Evolutionary conservation across 2,113 vertebrate species (phyloP).

Genomic region (Lanius collurio): DNA sequence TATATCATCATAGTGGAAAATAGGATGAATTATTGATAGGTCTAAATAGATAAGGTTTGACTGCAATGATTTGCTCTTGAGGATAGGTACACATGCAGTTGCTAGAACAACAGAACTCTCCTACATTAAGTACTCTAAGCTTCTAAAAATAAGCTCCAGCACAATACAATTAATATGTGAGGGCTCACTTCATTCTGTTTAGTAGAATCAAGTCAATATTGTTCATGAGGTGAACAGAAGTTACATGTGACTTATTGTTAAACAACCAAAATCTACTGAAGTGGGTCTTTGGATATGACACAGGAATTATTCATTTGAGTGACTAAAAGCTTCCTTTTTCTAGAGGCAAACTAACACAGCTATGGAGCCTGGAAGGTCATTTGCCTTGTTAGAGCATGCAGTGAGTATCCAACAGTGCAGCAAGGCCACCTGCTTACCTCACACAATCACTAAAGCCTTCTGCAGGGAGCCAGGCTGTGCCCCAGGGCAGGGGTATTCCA

Average conservation of each 20-base stretch:
- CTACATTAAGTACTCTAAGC: background rate
- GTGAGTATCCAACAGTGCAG: background rate
- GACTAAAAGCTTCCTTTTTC: background rate
- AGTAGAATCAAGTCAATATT: background rate
- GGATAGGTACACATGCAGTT: background rate
- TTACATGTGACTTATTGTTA: background rate
- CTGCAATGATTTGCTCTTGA: background rate
- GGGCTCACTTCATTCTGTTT: background rate
- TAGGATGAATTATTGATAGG: background rate
- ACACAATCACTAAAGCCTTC: background rate
- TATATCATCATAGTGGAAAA: background rate
- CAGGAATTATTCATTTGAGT: background rate
- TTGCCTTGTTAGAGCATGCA: accelerated
- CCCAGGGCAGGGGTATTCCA: background rate
- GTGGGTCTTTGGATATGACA: background rate
- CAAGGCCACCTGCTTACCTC: background rate
- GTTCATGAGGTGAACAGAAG: background rate
- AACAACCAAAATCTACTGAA: background rate
- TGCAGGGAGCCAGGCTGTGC: background rate
- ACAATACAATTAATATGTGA: slow-evolving; percentile 26
- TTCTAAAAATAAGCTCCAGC: slow-evolving; percentile 31
- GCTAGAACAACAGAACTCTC: slow-evolving; percentile 31
- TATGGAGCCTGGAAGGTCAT: background rate
- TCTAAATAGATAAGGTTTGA: background rate
- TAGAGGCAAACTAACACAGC: background rate